phyloP scores from a whole-genome alignment of 2,113 vertebrate species.

The Probosciger aterrimus region DNA sequence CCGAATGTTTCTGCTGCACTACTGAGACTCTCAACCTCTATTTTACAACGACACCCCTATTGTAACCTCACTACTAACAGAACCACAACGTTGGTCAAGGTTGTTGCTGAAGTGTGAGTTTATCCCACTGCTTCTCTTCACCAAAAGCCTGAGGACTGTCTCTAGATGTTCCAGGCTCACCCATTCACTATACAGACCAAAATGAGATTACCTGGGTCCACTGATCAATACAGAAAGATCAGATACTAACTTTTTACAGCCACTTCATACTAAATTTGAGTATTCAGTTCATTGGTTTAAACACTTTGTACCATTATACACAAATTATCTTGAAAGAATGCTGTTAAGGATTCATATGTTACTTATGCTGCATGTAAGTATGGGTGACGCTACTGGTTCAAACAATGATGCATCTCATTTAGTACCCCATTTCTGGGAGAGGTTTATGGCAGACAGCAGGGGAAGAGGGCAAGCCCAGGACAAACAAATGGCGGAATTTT shows the following conservation, averaged over 20 bases:
- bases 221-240: not conserved
- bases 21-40: not conserved
- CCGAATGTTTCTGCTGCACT: not conserved
- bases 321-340: not conserved
- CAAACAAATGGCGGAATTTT: not conserved
- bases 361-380: not conserved
- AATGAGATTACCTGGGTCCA: not conserved
- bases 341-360: not conserved
- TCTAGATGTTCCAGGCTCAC: not conserved
- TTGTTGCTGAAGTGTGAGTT: not conserved
- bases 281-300: not conserved
- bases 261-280: not conserved
- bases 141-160: not conserved
- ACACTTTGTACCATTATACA: not conserved
- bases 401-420: rapidly evolving
- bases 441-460: not conserved
- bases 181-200: not conserved
- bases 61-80: not conserved
- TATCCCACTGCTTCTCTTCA: not conserved
- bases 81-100: not conserved
- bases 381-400: not conserved
- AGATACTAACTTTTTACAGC: not conserved
- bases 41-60: not conserved
- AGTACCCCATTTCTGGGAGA: not conserved
- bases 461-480: not conserved